Evolutionary conservation across 2,113 vertebrate species (phyloP).

Genomic region (zebrafish (Danio rerio)): DNA sequence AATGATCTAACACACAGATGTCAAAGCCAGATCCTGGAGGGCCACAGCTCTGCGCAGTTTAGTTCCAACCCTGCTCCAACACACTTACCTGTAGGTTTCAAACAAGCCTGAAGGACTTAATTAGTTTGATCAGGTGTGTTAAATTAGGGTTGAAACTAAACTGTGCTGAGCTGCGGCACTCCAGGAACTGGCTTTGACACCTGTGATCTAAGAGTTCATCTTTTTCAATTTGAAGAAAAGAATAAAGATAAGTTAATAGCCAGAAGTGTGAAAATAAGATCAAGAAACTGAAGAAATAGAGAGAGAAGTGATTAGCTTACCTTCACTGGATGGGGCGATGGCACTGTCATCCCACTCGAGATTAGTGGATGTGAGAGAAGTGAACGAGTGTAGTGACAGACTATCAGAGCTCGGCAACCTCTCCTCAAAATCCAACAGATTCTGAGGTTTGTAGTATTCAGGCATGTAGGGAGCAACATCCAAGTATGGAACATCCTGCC

Average conservation of each 20-base stretch:
- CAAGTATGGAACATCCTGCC: slow-evolving; percentile 93
- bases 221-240: neutral
- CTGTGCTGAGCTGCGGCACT: too few relatives aligned
- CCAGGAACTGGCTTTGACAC: too few relatives aligned
- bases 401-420: slow-evolving; percentile 94
- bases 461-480: slow-evolving; percentile 98
- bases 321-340: slow-evolving; percentile 97
- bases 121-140: too few relatives aligned
- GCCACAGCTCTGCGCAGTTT: too few relatives aligned
- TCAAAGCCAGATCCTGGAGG: too few relatives aligned
- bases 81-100: too few relatives aligned
- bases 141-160: too few relatives aligned
- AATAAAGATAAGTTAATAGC: neutral
- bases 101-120: too few relatives aligned
- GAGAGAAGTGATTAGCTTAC: slow-evolving; percentile 67
- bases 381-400: slow-evolving; percentile 95
- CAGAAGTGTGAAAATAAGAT: neutral
- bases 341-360: slow-evolving; percentile 98
- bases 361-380: slow-evolving; percentile 95
- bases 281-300: neutral
- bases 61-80: too few relatives aligned
- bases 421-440: slow-evolving; percentile 96
- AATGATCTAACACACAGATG: neutral
- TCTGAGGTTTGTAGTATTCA: slow-evolving; percentile 96
- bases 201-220: too few relatives aligned